Evolutionary conservation across 2,888 invertebrate species (phyloP).

Genomic region (Diarsia rubi): DNA sequence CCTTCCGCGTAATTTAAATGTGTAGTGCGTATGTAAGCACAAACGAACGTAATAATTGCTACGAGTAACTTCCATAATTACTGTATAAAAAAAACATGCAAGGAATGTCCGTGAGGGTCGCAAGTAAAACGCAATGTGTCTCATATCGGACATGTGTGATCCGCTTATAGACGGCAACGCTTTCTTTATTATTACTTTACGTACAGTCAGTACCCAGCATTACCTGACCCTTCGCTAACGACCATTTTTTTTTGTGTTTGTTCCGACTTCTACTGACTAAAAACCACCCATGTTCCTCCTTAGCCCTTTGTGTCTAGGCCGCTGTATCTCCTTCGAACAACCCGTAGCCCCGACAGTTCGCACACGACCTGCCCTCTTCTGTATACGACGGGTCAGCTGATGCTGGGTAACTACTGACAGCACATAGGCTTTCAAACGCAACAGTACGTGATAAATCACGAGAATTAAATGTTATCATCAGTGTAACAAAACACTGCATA

Average conservation of each 20-base stretch:
- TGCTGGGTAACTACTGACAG: no score
- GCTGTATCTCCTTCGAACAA: no score
- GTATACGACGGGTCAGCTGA: no score
- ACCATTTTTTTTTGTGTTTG: no score
- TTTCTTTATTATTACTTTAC: background rate
- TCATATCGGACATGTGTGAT: constrained; percentile 45
- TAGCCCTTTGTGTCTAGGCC: no score
- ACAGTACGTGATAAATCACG: constrained; percentile 28
- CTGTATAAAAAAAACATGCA: constrained; percentile 28
- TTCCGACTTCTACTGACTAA: no score
- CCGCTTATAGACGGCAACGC: constrained; percentile 33
- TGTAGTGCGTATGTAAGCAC: background rate
- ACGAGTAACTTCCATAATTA: constrained; percentile 30
- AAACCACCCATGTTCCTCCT: no score
- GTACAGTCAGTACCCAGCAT: no score
- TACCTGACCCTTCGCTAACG: no score
- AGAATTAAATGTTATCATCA: constrained; percentile 27
- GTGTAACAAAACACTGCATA: constrained; percentile 29
- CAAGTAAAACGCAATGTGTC: constrained; percentile 43
- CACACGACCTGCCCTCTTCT: no score
- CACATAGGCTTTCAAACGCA: background rate
- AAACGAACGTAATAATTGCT: constrained; percentile 25
- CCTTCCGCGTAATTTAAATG: background rate
- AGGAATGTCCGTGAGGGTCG: constrained; percentile 43
- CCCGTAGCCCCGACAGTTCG: no score